These are phyloP conservation scores for Ornithoptera priamus DNA, from an alignment of 2,888 invertebrate species.

Conservation along the genomic window DNA sequence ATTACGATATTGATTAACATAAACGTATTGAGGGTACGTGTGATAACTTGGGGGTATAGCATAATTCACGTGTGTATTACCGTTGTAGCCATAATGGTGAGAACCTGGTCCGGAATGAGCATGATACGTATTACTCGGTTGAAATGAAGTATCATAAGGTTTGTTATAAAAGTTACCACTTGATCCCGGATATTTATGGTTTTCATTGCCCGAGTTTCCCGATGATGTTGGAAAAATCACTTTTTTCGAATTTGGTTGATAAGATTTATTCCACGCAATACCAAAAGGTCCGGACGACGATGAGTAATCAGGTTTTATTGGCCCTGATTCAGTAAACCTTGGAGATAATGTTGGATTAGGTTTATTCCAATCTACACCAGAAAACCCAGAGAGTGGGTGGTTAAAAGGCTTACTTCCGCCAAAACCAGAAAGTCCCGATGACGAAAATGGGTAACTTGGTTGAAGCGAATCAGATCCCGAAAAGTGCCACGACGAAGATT, in stretches of 20 bases:
- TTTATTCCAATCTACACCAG: no score
- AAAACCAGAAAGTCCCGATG: constrained; percentile 33
- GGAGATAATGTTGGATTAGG: no score
- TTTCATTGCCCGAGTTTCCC: constrained; percentile 26
- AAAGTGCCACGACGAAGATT: constrained; percentile 28
- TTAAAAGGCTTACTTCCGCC: no score
- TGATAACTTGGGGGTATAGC: constrained; percentile 46
- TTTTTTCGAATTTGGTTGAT: constrained; percentile 5
- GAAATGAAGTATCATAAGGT: constrained; percentile 28
- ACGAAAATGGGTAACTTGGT: constrained; percentile 28
- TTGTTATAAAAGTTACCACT: constrained; percentile 28
- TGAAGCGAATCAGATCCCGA: neutral
- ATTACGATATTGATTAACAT: constrained; percentile 62
- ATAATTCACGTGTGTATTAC: constrained; percentile 30
- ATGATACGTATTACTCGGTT: constrained; percentile 35
- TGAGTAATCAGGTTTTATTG: neutral
- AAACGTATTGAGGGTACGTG: constrained; percentile 61
- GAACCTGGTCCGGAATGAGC: constrained; percentile 33
- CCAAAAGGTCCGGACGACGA: constrained; percentile 35
- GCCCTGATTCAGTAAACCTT: no score
- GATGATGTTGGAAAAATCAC: constrained; percentile 14
- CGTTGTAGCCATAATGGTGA: constrained; percentile 18
- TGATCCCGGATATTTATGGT: neutral
- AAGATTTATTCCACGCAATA: constrained; percentile 29
- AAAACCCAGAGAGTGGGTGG: no score